These are phyloP conservation scores for Notarius lentiginosus DNA, from an alignment of 2,113 vertebrate genomes.

Conservation along the genomic window DNA sequence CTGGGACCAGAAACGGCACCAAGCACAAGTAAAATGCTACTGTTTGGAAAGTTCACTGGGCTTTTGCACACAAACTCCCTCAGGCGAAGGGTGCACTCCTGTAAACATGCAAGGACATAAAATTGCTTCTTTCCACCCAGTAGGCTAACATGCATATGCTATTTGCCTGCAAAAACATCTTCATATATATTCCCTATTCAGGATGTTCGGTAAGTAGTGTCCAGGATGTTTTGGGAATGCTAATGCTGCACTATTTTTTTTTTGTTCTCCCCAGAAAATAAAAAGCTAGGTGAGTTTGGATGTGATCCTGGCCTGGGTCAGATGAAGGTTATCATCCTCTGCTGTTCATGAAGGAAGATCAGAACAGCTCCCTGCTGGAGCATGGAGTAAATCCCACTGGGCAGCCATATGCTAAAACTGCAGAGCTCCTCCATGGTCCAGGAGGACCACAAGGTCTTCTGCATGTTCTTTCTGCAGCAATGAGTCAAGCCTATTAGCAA, in stretches of 20 bases:
- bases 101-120: neutral
- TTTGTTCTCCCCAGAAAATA: neutral
- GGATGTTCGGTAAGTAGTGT: neutral
- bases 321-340: constrained; percentile 45
- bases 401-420: constrained; percentile 54
- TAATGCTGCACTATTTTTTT: neutral
- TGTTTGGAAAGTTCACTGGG: constrained; percentile 26
- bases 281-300: constrained; percentile 14
- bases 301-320: constrained; percentile 33
- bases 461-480: constrained; percentile 44
- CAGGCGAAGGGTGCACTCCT: constrained; percentile 4
- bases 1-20: constrained; percentile 38
- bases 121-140: neutral
- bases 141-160: neutral
- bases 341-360: constrained; percentile 33
- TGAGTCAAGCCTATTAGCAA: constrained; percentile 26
- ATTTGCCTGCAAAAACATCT: neutral
- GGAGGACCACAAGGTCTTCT: constrained; percentile 55
- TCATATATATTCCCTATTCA: neutral
- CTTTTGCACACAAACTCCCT: constrained; percentile 8
- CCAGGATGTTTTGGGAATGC: neutral
- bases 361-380: constrained; percentile 43
- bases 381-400: constrained; percentile 48
- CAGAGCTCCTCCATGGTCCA: constrained; percentile 46
- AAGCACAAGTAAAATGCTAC: constrained; percentile 31